Base-by-base conservation (phyloP, 2,113 vertebrate genomes). In the Neoarius graeffei region DNA sequence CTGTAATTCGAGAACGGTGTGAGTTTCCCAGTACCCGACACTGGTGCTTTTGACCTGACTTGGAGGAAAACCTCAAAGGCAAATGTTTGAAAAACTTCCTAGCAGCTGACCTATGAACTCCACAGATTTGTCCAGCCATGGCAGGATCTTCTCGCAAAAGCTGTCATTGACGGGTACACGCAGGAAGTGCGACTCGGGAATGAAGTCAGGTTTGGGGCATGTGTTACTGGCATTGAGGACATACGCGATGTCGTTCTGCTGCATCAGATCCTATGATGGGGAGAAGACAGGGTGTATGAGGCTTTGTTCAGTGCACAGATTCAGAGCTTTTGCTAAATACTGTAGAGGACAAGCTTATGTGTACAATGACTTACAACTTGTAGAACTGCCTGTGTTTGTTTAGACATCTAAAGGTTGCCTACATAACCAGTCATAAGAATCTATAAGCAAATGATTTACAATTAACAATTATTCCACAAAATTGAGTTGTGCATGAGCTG, bases 71-170 rank as follows among this genome's bases (percentile, higher is more conserved):
- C 42, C 69, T 54, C 59, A 67, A 52, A 71, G 30, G 13, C 17
- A 86, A 54, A 86, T 66, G 60, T 27, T 69, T 17, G 17, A 13
- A 27, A 42, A 42, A 50, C n/a, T 52, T 84, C 60, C 59, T 77
- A 13, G 17, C 17, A 85, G 56, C 86, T 85, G 77, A 99, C 98
- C 98, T 92, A 99, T 99, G 93, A 99, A 99, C 89, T 99, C 98
- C 0, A 99, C 96, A 0, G 98, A 99, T 64, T 95, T 95, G 94
- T 99, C 98, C 94, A 99, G 77, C 98, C 98, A 99, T 0, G 98
- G 98, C 87, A 99, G 93, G 92, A 99, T 99, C 94, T 98, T 99
- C 94, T 99, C 98, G 56, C 98, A 98, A 92, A 99, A 99, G 88
- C 97, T 99, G 93, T 99, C 98, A 0, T 99, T 99, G 89, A 99